phyloP scores from a whole-genome alignment of 2,888 invertebrate species.

The Gerosis bhagava region DNA sequence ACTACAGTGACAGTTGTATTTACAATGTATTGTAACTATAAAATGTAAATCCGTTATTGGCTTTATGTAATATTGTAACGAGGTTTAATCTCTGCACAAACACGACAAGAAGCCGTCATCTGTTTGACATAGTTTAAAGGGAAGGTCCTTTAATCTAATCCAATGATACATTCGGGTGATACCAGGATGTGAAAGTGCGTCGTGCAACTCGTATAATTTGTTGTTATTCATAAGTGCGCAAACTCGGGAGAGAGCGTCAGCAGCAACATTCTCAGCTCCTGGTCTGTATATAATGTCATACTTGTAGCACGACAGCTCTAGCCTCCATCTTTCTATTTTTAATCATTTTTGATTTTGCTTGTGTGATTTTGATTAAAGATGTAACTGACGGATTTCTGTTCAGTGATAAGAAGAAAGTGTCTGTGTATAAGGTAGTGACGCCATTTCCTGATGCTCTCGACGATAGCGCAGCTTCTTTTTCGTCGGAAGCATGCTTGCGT shows the following conservation, averaged over 20 bases:
- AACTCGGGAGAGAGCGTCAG: slow-evolving; percentile 4
- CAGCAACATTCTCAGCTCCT: slow-evolving; percentile 3
- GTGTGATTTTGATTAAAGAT: slow-evolving; percentile 3
- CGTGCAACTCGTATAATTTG: no score
- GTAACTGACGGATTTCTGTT: slow-evolving; percentile 8
- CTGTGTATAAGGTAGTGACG: slow-evolving; percentile 2
- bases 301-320: slow-evolving; percentile 1
- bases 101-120: no score
- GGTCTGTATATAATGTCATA: slow-evolving; percentile 18
- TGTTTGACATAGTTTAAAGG: no score
- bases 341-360: slow-evolving; percentile 8
- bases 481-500: neutral
- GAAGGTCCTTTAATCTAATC: no score
- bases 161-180: no score
- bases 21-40: no score
- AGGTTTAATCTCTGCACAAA: no score
- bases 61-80: no score
- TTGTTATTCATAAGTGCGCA: no score
- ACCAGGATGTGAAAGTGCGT: no score
- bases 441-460: slow-evolving; percentile 9
- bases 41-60: no score
- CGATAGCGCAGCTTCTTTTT: slow-evolving; percentile 10
- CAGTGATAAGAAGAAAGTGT: slow-evolving; percentile 3
- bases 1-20: no score
- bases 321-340: slow-evolving; percentile 12